Percentiles rank a stretch among this genome's conserved stretches.
phyloP scores from a whole-genome alignment of 2,888 invertebrate genomes.

The Auanema freiburgensis region DNA sequence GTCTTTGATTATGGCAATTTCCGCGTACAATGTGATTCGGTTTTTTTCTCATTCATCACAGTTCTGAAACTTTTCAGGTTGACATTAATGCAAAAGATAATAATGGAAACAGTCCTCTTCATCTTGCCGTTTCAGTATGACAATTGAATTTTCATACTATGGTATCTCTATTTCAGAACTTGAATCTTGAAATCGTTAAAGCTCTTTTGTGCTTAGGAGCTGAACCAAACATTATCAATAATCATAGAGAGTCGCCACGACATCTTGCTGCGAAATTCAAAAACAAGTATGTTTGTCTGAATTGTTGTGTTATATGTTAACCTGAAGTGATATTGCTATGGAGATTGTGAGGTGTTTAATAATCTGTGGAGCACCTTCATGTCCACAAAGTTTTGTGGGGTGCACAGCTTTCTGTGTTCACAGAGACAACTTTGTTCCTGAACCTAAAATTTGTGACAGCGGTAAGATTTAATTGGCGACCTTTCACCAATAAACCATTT shows the following conservation, averaged over 20 bases:
- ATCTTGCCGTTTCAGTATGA: constrained; percentile 63
- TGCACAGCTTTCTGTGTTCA: constrained; percentile 60
- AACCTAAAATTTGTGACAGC: constrained; percentile 7
- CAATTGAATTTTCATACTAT: constrained; percentile 2
- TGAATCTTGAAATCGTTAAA: constrained; percentile 64
- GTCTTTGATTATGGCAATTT: constrained; percentile 37
- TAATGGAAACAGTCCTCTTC: constrained; percentile 65
- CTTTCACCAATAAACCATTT: not conserved
- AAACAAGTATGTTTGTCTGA: constrained; percentile 50
- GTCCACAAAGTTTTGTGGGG: constrained; percentile 46
- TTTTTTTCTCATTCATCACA: not conserved
- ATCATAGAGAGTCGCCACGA: constrained; percentile 64
- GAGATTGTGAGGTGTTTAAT: constrained; percentile 42
- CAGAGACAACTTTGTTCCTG: constrained; percentile 22
- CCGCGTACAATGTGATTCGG: constrained; percentile 23
- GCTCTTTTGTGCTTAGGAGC: constrained; percentile 67
- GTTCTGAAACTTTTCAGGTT: constrained; percentile 14
- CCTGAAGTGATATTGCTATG: constrained; percentile 24
- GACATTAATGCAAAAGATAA: constrained; percentile 65
- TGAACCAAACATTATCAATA: constrained; percentile 65
- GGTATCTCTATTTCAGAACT: constrained; percentile 20
- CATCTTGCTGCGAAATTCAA: constrained; percentile 65
- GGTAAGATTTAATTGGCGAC: not conserved
- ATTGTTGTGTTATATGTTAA: not conserved
- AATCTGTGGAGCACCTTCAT: constrained; percentile 54